These are phyloP conservation scores for Eolophus roseicapilla DNA, from an alignment of 2,113 vertebrate species.

Conservation along the genomic window DNA sequence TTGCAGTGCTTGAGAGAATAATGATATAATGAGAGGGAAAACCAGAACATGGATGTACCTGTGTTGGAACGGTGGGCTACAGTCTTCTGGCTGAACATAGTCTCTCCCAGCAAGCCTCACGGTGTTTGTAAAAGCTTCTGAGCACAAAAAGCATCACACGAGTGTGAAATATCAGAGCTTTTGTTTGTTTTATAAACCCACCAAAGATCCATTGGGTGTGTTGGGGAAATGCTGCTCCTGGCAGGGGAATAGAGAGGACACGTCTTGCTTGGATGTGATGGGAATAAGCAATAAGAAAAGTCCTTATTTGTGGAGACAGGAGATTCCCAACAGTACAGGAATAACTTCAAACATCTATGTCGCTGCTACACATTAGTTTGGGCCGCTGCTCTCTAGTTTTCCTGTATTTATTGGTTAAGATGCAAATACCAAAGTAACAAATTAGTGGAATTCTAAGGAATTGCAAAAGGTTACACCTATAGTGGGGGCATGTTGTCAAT, in stretches of 20 bases:
- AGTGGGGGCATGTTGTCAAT: background rate
- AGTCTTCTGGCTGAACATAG: background rate
- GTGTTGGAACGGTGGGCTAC: background rate
- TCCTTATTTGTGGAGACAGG: background rate
- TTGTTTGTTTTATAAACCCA: background rate
- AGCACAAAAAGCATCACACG: background rate
- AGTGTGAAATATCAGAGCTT: background rate
- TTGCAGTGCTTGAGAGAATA: background rate
- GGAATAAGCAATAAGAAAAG: background rate
- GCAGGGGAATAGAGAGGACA: background rate
- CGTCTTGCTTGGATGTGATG: background rate
- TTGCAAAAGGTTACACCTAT: background rate
- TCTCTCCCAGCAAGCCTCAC: background rate
- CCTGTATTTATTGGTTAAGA: background rate
- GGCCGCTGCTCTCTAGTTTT: background rate
- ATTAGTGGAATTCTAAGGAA: background rate
- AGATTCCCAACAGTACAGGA: background rate
- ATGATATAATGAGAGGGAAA: background rate
- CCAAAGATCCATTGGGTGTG: background rate
- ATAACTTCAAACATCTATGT: background rate
- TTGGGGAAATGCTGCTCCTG: background rate
- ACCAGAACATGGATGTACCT: fast-evolving
- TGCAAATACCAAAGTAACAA: background rate
- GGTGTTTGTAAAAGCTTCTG: background rate
- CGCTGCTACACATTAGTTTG: background rate